Percentiles rank a stretch among this genome's conserved stretches.
phyloP scores from a whole-genome alignment of 2,113 vertebrate genomes.

The Panthera uncia region DNA sequence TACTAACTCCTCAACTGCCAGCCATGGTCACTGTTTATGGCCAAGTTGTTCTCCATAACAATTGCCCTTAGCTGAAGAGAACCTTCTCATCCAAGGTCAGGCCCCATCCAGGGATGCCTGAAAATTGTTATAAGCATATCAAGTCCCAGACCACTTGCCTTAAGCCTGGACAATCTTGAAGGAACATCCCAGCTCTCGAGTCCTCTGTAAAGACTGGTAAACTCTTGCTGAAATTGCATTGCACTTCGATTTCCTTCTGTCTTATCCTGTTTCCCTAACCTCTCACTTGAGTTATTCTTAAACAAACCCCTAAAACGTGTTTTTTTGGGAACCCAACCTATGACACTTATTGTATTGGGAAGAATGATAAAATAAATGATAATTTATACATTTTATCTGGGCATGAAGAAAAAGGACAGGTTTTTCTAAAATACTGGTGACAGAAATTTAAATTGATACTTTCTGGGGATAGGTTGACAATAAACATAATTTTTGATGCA shows the following conservation, averaged over 20 bases:
- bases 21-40: rapidly evolving
- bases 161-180: background rate
- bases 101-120: background rate
- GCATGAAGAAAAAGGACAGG: background rate
- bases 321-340: background rate
- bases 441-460: slow-evolving; percentile 4
- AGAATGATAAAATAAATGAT: background rate
- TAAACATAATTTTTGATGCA: background rate
- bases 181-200: background rate
- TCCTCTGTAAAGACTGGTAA: background rate
- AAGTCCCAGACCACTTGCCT: background rate
- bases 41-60: background rate
- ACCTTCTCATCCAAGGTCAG: background rate
- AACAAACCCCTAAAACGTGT: background rate
- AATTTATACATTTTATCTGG: background rate
- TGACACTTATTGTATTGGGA: background rate
- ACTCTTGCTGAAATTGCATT: background rate
- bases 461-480: background rate
- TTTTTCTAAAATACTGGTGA: background rate
- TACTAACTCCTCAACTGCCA: background rate
- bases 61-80: background rate
- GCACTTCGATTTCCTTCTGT: background rate
- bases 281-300: background rate
- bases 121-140: background rate
- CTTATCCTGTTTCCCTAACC: background rate